These are phyloP conservation scores for Scopus umbretta DNA, from an alignment of 2,113 vertebrate species.

Conservation along the genomic window DNA sequence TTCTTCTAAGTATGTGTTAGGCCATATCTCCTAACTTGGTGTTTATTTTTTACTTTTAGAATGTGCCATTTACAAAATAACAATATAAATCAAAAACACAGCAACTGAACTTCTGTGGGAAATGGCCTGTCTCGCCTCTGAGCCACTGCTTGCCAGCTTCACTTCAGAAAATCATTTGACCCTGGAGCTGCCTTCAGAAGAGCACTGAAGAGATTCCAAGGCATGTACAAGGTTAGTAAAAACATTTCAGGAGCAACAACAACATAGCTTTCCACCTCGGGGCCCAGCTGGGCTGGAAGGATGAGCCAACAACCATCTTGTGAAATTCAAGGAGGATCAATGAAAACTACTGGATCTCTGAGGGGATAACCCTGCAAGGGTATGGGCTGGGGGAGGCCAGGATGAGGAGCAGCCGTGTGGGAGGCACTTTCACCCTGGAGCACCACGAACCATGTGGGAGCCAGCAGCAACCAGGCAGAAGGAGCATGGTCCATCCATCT, in stretches of 20 bases:
- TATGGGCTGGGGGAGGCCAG: rapidly evolving
- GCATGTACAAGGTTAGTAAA: slow-evolving; percentile 1
- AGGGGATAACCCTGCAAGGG: background rate
- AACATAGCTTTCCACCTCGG: background rate
- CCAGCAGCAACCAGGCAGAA: background rate
- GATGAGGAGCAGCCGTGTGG: background rate
- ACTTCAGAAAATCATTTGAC: slow-evolving; percentile 28
- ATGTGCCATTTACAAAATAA: slow-evolving; percentile 25
- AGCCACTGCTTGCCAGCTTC: slow-evolving; percentile 3
- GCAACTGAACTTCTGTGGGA: slow-evolving; percentile 37
- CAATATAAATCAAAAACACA: slow-evolving; percentile 29
- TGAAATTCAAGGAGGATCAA: background rate
- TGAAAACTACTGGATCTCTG: background rate
- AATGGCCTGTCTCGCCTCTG: slow-evolving; percentile 10
- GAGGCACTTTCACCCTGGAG: background rate
- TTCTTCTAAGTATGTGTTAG: background rate
- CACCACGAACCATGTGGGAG: background rate
- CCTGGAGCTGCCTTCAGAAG: slow-evolving; percentile 28
- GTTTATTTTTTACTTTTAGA: slow-evolving; percentile 7
- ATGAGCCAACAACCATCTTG: background rate
- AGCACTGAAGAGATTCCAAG: slow-evolving; percentile 13
- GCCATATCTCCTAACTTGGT: background rate
- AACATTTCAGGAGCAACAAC: slow-evolving; percentile 24
- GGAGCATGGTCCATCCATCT: background rate
- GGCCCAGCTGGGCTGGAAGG: background rate